Evolutionary conservation across 1,140 invertebrate species (phyloP).

Genomic region (Lithobius niger): DNA sequence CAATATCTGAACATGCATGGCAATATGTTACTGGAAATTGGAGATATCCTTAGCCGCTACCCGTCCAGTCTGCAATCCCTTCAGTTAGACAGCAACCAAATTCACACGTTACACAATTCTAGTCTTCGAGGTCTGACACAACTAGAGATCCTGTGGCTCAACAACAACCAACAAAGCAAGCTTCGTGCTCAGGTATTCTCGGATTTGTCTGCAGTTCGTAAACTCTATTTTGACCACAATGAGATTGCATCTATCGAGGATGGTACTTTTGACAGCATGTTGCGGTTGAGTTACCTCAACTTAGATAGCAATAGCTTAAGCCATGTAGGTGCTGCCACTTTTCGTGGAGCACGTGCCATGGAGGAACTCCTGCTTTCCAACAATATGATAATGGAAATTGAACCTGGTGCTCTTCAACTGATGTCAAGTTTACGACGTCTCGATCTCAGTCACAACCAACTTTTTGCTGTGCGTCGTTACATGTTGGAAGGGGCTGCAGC

Average conservation of each 20-base stretch:
- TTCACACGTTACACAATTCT: constrained; percentile 58
- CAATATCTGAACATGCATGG: constrained; percentile 77
- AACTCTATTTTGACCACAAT: constrained; percentile 71
- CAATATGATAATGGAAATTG: constrained; percentile 39
- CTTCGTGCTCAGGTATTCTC: constrained; percentile 55
- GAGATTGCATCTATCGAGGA: constrained; percentile 63
- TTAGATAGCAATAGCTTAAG: constrained; percentile 27
- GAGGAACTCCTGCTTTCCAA: constrained; percentile 48
- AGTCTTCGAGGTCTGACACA: constrained; percentile 60
- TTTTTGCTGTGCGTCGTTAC: constrained; percentile 32
- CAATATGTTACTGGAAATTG: constrained; percentile 57
- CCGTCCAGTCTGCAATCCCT: constrained; percentile 65
- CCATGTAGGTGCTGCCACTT: constrained; percentile 24
- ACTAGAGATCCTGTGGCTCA: constrained; percentile 72
- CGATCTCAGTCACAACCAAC: constrained; percentile 46
- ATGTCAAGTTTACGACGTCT: constrained; percentile 44
- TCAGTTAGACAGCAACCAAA: constrained; percentile 67
- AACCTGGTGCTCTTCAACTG: constrained; percentile 42
- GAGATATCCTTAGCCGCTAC: constrained; percentile 53
- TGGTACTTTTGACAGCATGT: constrained; percentile 57
- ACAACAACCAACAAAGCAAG: constrained; percentile 60
- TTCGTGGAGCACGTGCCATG: constrained; percentile 44
- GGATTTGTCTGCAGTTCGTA: constrained; percentile 55
- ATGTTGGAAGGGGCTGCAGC: constrained; percentile 47
- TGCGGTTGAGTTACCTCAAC: constrained; percentile 48